Evolutionary conservation across 2,797 vertebrate genomes (phyloP), one percentile per base, ranked within the genome.

Genomic region (Pseudocheirus occidentalis): DNA sequence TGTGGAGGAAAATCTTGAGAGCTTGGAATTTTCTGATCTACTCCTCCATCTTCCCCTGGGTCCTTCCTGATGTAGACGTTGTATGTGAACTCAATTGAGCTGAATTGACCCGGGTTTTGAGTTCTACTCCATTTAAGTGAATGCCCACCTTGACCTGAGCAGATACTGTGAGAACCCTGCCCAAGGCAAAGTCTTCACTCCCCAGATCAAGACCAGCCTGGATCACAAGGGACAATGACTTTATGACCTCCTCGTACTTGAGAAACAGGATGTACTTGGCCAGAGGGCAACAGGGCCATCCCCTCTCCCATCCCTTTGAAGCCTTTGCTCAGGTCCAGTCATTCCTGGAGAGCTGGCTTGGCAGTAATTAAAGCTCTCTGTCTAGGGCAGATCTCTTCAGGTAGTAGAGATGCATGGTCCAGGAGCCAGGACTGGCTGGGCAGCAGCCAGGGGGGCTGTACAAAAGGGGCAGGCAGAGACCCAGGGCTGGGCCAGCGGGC

Each of bases 331-430:
- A 53, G 57, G 21, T 90, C 34, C 34, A 40, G 55, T 29, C 54
- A 81, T 92, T 59, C 90, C 92, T 92, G n/a, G 95, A 96, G 93
- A 94, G 73, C 46, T 52, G 62, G 2, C 56, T 29, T 92, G 57
- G 24, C 31, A 16, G 91, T n/a, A 40, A 94, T 66, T 90, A 91
- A 46, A 34, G 55, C 94, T 96, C 92, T 92, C 58, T 28, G 73
- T 81, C 89, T 27, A 90, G 54, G 92, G 91, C 92, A 34, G 34
- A 4, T 73, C 91, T 93, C 92, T 55, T 91, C 73, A 57, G 92
- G 40, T 56, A 34, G 57, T 90, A 90, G 29, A 46, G 92, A 62
- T 56, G 89, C 53, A 90, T 54, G 58, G n/a, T 55, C 73, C 0
- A 50, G 10, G 59, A 95, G 91, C 55, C 40, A 34, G 62, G 90